Base-by-base conservation (phyloP, 2,888 invertebrate genomes). In the Cheilosia soror region DNA sequence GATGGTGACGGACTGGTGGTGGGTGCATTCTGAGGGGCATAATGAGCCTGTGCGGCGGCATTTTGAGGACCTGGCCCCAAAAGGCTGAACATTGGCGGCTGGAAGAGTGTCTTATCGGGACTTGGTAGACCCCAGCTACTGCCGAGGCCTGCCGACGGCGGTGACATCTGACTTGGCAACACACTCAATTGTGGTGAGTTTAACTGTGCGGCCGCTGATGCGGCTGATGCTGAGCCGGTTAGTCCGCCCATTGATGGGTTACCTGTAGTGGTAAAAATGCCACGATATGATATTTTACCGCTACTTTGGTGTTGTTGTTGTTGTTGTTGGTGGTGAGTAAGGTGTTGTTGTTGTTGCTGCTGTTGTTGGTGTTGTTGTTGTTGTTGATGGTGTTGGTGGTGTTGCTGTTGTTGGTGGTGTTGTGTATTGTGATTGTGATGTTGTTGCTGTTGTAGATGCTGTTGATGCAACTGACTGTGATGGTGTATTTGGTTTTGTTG, bases 101-200 rank as follows among this genome's bases (percentile, higher is more conserved):
- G 94, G 89, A 93, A 94, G 75, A 95, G 93, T 5, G 94, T 94
- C 89, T 95, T 95, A 89, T 95, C 95, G 42, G 95, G 94, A 87
- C 94, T 94, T 27, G 95, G 96, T 85, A 96, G 93, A 89, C 96
- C 94, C 96, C 95, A 97, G 91, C 94, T 96, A 89, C 93, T 95
- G 90, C 93, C 95, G 89, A 95, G 93, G 87, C 93, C 93, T 87
- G 91, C 93, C 0, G 94, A 91, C 76, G 93, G 93, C 88, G 95
- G 94, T 88, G 95, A 93, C 92, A 93, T 94, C 82, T 92, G 93
- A 6, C 90, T 92, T 31, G 91, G 91, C 88, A 91, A 85, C 66
- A 91, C 91, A 82, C 89, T 90, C 76, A 93, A 89, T 57, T 92
- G 92, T 33, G 92, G 90, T 79, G 93, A 92, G 80, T 91, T 89